phyloP scores from a whole-genome alignment of 2,888 invertebrate species.

The Hypselothyrea guttata region DNA sequence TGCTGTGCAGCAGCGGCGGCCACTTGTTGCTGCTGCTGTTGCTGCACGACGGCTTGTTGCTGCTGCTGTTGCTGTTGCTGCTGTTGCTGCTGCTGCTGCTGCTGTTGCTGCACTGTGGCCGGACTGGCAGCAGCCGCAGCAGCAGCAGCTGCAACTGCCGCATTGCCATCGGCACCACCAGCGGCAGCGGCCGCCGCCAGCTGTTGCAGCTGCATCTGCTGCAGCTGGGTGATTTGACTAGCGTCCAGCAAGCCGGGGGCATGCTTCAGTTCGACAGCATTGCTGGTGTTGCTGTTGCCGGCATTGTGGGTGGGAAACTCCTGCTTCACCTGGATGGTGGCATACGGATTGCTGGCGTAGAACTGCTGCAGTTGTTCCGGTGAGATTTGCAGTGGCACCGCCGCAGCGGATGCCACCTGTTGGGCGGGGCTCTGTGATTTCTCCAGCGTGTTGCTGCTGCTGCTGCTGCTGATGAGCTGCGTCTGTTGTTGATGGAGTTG shows the following conservation, averaged over 20 bases:
- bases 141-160: conserved; percentile 54
- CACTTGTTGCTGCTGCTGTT: conserved; percentile 71
- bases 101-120: conserved; percentile 78
- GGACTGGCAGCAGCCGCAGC: conserved; percentile 79
- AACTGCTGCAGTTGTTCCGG: conserved; percentile 84
- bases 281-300: conserved; percentile 22
- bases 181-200: conserved; percentile 59
- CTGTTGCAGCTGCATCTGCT: conserved; percentile 82
- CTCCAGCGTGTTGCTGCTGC: conserved; percentile 83
- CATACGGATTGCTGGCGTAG: conserved; percentile 78
- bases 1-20: conserved; percentile 57
- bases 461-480: conserved; percentile 63
- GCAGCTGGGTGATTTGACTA: conserved; percentile 82
- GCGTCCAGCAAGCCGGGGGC: conserved; percentile 82
- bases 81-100: conserved; percentile 79
- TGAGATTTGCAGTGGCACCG: conserved; percentile 81
- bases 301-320: conserved; percentile 79
- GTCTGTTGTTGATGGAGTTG: conserved; percentile 2
- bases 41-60: conserved; percentile 65
- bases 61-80: conserved; percentile 81
- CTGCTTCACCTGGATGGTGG: conserved; percentile 82
- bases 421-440: conserved; percentile 84
- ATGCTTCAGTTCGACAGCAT: conserved; percentile 75
- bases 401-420: conserved; percentile 79
- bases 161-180: conserved; percentile 67